These are phyloP conservation scores for Meandrusa payeni DNA, from an alignment of 2,888 invertebrate genomes.

Conservation along the genomic window DNA sequence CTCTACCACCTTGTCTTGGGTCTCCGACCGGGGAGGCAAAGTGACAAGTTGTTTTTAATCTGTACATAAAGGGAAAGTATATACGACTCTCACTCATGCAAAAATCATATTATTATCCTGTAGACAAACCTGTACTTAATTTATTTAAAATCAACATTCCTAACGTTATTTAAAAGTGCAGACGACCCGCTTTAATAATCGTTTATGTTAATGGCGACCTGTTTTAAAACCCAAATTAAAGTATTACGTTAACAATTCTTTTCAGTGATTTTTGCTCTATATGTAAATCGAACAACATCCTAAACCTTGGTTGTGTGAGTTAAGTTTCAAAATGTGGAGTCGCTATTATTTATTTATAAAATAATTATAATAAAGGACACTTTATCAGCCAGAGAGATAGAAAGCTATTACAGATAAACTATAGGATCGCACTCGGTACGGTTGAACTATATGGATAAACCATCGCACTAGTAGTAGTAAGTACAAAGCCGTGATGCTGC, in stretches of 20 bases:
- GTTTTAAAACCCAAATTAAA: slow-evolving; percentile 28
- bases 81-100: background rate
- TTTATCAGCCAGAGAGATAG: no score
- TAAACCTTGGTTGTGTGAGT: background rate
- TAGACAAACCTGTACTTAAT: background rate
- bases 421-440: no score
- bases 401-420: no score
- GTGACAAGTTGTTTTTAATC: no score
- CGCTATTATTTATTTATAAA: background rate
- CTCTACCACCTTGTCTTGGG: no score
- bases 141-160: background rate
- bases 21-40: no score
- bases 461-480: no score
- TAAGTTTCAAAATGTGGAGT: no score
- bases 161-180: background rate
- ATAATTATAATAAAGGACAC: no score
- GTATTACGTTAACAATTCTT: slow-evolving; percentile 11
- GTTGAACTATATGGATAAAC: no score
- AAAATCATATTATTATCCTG: background rate
- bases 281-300: slow-evolving; percentile 13
- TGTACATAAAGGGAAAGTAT: background rate
- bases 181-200: slow-evolving; percentile 17
- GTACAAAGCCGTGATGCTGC: no score
- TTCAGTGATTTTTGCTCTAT: slow-evolving; percentile 2
- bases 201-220: slow-evolving; percentile 30